Base-by-base conservation (phyloP, 2,113 vertebrate species). In the Rhabdornis inornatus region DNA sequence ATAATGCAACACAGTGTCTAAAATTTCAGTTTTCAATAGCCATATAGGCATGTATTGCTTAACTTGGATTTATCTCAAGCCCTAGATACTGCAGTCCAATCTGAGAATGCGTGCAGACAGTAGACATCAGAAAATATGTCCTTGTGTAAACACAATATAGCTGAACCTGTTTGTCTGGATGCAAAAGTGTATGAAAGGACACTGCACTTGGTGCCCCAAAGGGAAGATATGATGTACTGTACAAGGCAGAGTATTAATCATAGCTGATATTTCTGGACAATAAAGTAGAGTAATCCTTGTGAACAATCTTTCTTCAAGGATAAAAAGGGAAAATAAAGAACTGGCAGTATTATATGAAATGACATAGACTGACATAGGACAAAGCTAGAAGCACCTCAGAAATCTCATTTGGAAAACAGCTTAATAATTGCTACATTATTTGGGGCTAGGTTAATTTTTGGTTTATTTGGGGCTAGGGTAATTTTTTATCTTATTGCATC, bases 111-210 rank as follows among this genome's bases (percentile, higher is more conserved):
- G 37, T 92, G 66, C 92, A 89, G 94, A 93, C 89, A 90, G 92
- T 90, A 96, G 92, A 93, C 95, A 95, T 53, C 21, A 30, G 91
- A 94, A 98, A 97, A 97, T 97, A 95, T 91, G 96, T 98, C 92
- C 96, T 95, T 97, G 96, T 97, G 92, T 98, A 98, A 98, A 97
- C 97, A 98, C 93, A 98, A 94, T 97, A 98, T 97, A 97, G 94
- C 93, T 94, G 89, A 97, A 96, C 91, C 92, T 97, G 97, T 97
- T 97, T 97, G 97, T 97, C 96, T 95, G 97, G 97, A 97, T 96
- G 96, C 95, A 96, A 97, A 97, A 83, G 94, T 96, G 85, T 96
- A 96, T 84, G 95, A 98, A 97, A 97, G 95, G 95, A 97, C 97
- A 92, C 77, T 89, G 92, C 77, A 94, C 87, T 96, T 50, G 9